phyloP scores from a whole-genome alignment of 2,888 invertebrate species.

The Spodoptera littoralis region DNA sequence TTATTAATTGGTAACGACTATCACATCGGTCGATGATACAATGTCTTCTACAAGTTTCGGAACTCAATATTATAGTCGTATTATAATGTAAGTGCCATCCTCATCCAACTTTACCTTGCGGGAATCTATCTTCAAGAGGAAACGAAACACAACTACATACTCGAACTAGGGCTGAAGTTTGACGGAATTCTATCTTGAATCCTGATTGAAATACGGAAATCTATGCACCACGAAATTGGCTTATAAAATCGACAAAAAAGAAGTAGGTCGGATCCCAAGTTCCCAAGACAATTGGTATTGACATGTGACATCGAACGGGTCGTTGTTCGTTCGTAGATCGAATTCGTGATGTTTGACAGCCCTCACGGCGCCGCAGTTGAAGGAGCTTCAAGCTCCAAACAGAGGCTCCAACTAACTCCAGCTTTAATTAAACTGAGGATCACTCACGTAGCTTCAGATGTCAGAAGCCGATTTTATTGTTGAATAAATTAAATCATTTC shows the following conservation, averaged over 20 bases:
- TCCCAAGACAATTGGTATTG: slow-evolving; percentile 51
- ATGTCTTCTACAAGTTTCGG: slow-evolving; percentile 25
- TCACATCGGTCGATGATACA: slow-evolving; percentile 22
- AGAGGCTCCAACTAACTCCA: slow-evolving; percentile 62
- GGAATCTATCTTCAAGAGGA: slow-evolving; percentile 14
- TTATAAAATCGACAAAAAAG: slow-evolving; percentile 35
- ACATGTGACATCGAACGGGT: slow-evolving; percentile 47
- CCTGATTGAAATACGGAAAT: slow-evolving; percentile 23
- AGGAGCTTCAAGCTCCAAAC: slow-evolving; percentile 51
- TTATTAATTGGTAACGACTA: slow-evolving; percentile 53
- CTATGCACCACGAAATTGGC: slow-evolving; percentile 20
- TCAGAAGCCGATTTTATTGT: slow-evolving; percentile 48
- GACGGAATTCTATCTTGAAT: slow-evolving; percentile 1
- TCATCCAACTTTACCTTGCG: slow-evolving; percentile 19
- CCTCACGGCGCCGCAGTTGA: slow-evolving; percentile 52
- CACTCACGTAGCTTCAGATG: slow-evolving; percentile 49
- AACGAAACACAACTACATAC: slow-evolving; percentile 34
- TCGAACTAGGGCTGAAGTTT: slow-evolving; percentile 30
- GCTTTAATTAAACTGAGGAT: slow-evolving; percentile 74
- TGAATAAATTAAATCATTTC: slow-evolving; percentile 40
- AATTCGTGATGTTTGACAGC: slow-evolving; percentile 47
- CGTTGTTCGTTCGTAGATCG: slow-evolving; percentile 40
- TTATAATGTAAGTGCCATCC: slow-evolving; percentile 1
- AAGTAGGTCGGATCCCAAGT: slow-evolving; percentile 42
- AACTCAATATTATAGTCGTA: slow-evolving; percentile 8